Evolutionary conservation across 2,888 invertebrate species (phyloP), one percentile per base, ranked within the genome.

Genomic region (Cosmorhoe ocellata): DNA sequence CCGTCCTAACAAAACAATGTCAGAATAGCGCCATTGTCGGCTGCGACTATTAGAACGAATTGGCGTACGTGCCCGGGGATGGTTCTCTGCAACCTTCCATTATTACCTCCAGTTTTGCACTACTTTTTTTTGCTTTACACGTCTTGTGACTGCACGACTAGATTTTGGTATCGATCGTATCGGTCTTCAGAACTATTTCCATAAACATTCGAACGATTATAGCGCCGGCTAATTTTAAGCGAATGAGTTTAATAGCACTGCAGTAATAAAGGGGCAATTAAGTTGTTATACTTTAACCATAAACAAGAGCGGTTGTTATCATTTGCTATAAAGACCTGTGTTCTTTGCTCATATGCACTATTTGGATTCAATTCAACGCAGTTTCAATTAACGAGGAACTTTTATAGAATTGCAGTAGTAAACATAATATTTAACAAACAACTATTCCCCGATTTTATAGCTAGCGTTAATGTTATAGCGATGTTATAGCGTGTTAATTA

Each of bases 11-110:
- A 86, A 85, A 88, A 89, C 85, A 86, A 79, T 77, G 79, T 69
- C 68, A 67, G 64, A 71, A 69, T 69, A 69, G 71, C 74, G 71
- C 71, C 66, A 81, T 83, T 82, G 82, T 81, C 79, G 81, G 74
- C 74, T 67, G 76, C 74, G 76, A 78, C 86, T 81, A 84, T 86
- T 83, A 84, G 81, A 81, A 83, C 79, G 81, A 85, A 85, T 84
- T 79, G 84, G 71, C 68, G 81, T 81, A 84, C 86, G 84, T 85
- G 85, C 79, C 67, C 58, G 57, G 74, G 74, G 74, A 79, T 74
- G 72, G 69, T 59, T 64, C 72, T 70, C 74, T 68, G 68, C 69
- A 62, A 66, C 70, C 69, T 69, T 73, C 71, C 74, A 81, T 79
- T 84, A 84, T 83, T 81, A 74, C 80, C 81, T 76, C 71, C 69